Evolutionary conservation across 1,140 invertebrate species (phyloP), one percentile per base, ranked within the genome.

Genomic region (Nomia melanderi): DNA sequence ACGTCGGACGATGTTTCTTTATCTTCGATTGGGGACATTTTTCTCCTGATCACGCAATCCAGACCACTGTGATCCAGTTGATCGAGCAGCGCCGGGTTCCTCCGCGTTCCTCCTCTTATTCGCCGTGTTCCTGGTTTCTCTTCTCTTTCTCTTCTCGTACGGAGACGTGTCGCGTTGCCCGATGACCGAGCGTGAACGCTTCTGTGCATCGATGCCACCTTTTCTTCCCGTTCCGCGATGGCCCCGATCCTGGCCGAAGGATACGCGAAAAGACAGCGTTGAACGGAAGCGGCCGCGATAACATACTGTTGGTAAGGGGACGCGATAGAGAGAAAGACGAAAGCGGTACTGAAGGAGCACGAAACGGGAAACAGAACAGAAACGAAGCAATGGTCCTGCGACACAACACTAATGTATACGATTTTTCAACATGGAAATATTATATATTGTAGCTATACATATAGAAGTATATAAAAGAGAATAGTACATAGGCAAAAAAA

Each of bases 341-440:
- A 44, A 44, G 3, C 12, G 41, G 25, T 56, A 25, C 27, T n/a
- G n/a, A n/a, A n/a, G n/a, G n/a, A n/a, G n/a, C n/a, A n/a, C n/a
- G n/a, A n/a, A 83, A 65, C 69, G 63, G 75, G 76, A 75, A 78
- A 69, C 47, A 75, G 31, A 86, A 86, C 74, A 87, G 83, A 86
- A 88, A 83, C 65, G 86, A 92, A 90, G 88, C 88, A 90, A 90
- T 90, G 90, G 89, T 90, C 90, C 87, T 91, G 88, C 88, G 83
- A 91, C 88, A 90, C 89, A 91, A 92, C 88, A 89, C 88, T 92
- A 90, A 92, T 92, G 91, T 92, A 92, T 92, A 92, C 91, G 91
- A 92, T 92, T 92, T 92, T 92, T 92, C 91, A 92, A 92, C 90
- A 91, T 90, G 88, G 83, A 91, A 92, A 91, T 90, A 90, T 88